These are phyloP conservation scores for Papilio gigon DNA, from an alignment of 2,888 invertebrate species.

Conservation along the genomic window DNA sequence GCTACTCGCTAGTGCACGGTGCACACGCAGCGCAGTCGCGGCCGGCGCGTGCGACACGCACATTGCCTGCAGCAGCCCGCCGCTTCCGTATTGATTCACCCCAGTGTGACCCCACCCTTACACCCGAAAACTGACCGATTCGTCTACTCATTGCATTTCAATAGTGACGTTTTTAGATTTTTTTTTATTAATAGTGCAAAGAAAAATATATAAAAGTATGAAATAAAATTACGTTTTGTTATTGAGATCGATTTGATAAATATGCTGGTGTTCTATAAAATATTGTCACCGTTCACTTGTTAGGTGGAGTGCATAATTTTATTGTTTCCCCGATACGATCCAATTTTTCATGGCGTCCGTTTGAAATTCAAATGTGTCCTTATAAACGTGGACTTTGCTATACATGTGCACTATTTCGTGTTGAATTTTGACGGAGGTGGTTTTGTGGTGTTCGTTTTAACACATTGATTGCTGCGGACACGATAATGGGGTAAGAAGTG, in stretches of 20 bases:
- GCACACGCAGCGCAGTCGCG: conserved; percentile 73
- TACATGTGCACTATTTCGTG: conserved; percentile 68
- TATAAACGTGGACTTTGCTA: conserved; percentile 72
- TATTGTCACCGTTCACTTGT: conserved; percentile 67
- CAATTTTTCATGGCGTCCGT: conserved; percentile 74
- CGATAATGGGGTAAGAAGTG: conserved; percentile 37
- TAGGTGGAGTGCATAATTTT: conserved; percentile 49
- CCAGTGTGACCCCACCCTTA: conserved; percentile 54
- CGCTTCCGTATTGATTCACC: conserved; percentile 46
- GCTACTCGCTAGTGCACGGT: conserved; percentile 68
- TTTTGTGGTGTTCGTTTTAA: conserved; percentile 55
- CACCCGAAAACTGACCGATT: conserved; percentile 41
- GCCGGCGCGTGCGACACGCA: conserved; percentile 75
- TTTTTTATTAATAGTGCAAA: background rate
- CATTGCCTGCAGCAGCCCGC: conserved; percentile 55
- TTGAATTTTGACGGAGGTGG: conserved; percentile 60
- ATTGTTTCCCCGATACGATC: conserved; percentile 56
- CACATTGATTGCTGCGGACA: conserved; percentile 20
- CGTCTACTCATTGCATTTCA: background rate
- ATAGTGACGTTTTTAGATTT: background rate
- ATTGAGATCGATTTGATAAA: background rate
- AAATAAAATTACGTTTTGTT: conserved; percentile 9
- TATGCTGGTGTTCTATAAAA: conserved; percentile 48
- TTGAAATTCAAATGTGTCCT: conserved; percentile 80
- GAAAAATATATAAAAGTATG: background rate